Evolutionary conservation across 2,113 vertebrate genomes (phyloP).

Genomic region (Nibea coibor): DNA sequence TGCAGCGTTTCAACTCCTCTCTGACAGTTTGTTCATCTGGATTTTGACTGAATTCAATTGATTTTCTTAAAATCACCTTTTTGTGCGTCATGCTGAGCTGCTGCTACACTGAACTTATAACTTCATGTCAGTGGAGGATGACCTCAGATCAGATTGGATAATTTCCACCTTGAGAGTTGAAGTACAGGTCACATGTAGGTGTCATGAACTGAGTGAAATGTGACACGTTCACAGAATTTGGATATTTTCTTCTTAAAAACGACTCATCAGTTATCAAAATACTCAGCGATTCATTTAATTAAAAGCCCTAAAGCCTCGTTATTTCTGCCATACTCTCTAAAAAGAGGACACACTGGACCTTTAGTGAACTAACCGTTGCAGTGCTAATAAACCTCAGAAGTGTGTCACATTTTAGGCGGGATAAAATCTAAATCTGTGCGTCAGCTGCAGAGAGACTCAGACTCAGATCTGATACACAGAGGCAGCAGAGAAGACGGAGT

Average conservation of each 20-base stretch:
- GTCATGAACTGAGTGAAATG: not conserved
- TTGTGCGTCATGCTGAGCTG: slow-evolving; percentile 3
- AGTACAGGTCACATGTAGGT: not conserved
- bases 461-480: not conserved
- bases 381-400: not conserved
- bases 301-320: too few species aligned
- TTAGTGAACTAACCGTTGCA: too few species aligned
- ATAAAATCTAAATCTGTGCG: not conserved
- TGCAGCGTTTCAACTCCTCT: not conserved
- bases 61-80: not conserved
- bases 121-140: not conserved
- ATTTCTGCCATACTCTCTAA: too few species aligned
- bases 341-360: too few species aligned
- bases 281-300: too few species aligned
- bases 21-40: not conserved
- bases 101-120: not conserved
- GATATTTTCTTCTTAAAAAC: too few species aligned
- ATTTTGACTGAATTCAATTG: not conserved
- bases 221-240: not conserved
- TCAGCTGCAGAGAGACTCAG: not conserved
- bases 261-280: too few species aligned
- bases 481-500: too few species aligned
- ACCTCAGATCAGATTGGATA: not conserved
- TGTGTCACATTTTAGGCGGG: not conserved
- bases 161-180: not conserved